phyloP scores from a whole-genome alignment of 2,888 invertebrate genomes.

The Seira sanloemensis region DNA sequence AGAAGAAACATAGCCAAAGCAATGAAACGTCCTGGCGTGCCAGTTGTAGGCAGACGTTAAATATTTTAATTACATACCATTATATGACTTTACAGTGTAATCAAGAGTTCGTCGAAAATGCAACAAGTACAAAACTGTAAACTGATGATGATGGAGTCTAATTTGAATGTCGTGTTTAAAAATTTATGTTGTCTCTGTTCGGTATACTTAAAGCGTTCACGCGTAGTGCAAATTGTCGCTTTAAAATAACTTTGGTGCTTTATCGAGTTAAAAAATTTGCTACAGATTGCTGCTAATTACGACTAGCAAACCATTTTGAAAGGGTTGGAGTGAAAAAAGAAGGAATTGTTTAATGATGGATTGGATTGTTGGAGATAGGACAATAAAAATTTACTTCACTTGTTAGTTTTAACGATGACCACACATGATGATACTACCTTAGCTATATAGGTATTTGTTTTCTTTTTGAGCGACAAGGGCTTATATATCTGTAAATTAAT shows the following conservation, averaged over 20 bases:
- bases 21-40: neutral
- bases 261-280: neutral
- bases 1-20: no score
- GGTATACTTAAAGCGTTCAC: neutral
- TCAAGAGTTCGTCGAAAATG: no score
- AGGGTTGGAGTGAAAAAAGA: neutral
- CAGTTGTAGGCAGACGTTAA: no score
- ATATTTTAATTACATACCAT: no score
- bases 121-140: neutral
- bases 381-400: neutral
- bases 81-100: no score
- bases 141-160: neutral
- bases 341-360: neutral
- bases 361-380: neutral
- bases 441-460: no score
- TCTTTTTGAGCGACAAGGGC: no score
- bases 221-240: neutral
- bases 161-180: neutral
- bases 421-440: no score
- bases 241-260: neutral
- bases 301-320: neutral
- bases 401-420: neutral
- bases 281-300: no score
- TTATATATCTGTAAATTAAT: no score
- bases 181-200: neutral